phyloP scores from a whole-genome alignment of 2,797 vertebrate species.

The Semaprochilodus insignis region DNA sequence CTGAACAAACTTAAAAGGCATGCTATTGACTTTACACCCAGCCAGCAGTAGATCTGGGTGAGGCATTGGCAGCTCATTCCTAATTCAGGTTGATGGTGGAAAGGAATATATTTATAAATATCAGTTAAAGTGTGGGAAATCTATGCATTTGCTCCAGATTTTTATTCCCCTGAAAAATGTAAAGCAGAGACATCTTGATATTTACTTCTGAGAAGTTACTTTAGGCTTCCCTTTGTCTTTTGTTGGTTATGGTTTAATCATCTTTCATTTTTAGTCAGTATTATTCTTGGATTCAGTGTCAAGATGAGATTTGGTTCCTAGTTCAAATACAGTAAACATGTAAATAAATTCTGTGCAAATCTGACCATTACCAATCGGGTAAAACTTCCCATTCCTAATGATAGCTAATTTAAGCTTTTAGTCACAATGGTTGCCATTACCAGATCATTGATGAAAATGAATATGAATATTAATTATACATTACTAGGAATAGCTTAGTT shows the following conservation, averaged over 20 bases:
- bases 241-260: not conserved
- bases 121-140: too few species aligned
- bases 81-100: not conserved
- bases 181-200: not conserved
- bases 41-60: not conserved
- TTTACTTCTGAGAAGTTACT: not conserved
- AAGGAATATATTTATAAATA: too few species aligned
- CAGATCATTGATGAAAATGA: not conserved
- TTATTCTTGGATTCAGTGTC: not conserved
- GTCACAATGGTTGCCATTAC: not conserved
- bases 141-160: not conserved
- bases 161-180: not conserved
- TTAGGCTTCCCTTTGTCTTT: not conserved
- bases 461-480: too few species aligned
- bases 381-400: too few species aligned
- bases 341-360: not conserved
- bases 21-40: not conserved
- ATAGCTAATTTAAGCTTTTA: too few species aligned
- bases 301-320: too few species aligned
- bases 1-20: conserved; percentile 28
- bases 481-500: too few species aligned
- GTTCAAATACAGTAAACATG: too few species aligned
- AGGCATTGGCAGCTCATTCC: not conserved
- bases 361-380: not conserved
- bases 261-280: not conserved